Percentiles rank a stretch among this genome's conserved stretches.
phyloP scores from a whole-genome alignment of 2,113 vertebrate genomes.

The Xenus cinereus region DNA sequence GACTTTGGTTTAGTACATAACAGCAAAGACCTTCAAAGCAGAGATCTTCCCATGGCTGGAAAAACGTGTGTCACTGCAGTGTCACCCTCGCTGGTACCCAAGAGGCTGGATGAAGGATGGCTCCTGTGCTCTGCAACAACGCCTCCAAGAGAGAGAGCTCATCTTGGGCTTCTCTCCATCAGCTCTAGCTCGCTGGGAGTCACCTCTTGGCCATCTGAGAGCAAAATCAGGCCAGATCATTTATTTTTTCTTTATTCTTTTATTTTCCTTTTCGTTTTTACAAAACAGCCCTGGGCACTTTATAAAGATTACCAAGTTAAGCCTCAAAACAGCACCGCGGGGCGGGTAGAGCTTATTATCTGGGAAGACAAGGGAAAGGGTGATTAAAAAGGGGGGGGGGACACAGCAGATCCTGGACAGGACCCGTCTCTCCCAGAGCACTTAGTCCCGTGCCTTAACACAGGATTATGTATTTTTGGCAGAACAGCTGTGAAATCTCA shows the following conservation, averaged over 20 bases:
- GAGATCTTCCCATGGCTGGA: neutral
- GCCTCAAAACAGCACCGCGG: neutral
- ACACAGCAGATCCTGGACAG: neutral
- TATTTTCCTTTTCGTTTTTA: neutral
- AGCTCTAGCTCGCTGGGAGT: too few species aligned
- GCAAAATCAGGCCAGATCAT: neutral
- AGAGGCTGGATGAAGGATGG: rapidly evolving
- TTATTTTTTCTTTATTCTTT: rapidly evolving
- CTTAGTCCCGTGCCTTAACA: neutral
- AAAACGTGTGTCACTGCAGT: neutral
- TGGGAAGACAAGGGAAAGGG: neutral
- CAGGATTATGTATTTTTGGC: neutral
- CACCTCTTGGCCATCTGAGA: rapidly evolving
- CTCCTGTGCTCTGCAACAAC: neutral
- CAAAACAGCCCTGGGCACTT: neutral
- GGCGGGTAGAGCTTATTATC: neutral
- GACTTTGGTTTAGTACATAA: too few species aligned
- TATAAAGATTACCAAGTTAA: neutral
- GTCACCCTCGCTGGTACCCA: neutral
- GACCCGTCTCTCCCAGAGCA: neutral
- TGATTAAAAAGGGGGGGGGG: neutral
- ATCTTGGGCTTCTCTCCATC: neutral
- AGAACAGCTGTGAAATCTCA: constrained; percentile 27
- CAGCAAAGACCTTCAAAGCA: neutral
- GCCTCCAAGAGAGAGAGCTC: too few species aligned